These are phyloP conservation scores for Archocentrus centrarchus DNA, from an alignment of 2,113 vertebrate species.

Conservation along the genomic window DNA sequence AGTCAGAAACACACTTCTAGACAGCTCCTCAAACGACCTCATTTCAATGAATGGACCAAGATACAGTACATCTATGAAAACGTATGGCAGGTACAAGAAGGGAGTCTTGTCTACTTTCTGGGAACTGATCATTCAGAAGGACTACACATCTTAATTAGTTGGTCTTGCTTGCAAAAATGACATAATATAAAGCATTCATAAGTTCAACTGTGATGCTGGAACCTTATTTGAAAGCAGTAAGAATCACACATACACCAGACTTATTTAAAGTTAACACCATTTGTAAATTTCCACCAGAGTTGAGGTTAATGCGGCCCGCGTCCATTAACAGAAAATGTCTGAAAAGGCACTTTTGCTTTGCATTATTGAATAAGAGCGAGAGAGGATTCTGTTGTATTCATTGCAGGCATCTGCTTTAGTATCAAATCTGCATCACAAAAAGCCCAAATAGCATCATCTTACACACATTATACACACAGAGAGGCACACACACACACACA, in stretches of 20 bases:
- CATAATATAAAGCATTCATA: background rate
- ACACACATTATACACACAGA: background rate
- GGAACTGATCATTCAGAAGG: background rate
- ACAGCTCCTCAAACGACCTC: conserved; percentile 39
- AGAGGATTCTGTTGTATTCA: conserved; percentile 40
- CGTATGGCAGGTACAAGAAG: background rate
- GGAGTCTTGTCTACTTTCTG: background rate
- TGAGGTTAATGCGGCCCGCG: conserved; percentile 3
- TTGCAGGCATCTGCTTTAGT: conserved; percentile 55
- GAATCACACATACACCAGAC: background rate
- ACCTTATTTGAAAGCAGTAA: background rate
- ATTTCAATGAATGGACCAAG: conserved; percentile 10
- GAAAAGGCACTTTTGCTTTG: conserved; percentile 40
- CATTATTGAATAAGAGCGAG: conserved; percentile 57
- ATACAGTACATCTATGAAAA: background rate
- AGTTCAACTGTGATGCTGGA: background rate
- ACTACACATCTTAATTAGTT: background rate
- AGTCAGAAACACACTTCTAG: conserved; percentile 7
- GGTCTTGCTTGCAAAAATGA: background rate
- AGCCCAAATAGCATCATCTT: conserved; percentile 14
- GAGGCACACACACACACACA: background rate
- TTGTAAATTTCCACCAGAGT: conserved; percentile 14
- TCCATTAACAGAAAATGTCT: conserved; percentile 31
- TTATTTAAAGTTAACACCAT: conserved; percentile 17
- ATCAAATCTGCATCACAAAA: conserved; percentile 53